phyloP scores from a whole-genome alignment of 2,113 vertebrate genomes.

The Chloropsis cyanopogon region DNA sequence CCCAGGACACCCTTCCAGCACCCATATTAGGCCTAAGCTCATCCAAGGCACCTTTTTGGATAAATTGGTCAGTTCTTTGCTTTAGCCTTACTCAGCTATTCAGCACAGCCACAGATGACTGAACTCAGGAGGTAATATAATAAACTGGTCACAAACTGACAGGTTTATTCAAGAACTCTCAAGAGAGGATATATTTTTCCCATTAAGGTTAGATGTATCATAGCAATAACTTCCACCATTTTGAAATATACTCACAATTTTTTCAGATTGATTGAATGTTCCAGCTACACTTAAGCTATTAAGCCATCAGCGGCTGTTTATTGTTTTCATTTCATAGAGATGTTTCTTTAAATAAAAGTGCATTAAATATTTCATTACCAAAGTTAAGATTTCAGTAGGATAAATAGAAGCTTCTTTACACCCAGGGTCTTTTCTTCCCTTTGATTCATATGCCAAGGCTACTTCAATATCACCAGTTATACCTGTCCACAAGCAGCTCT shows the following conservation, averaged over 20 bases:
- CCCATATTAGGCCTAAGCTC: background rate
- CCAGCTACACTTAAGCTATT: background rate
- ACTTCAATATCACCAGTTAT: background rate
- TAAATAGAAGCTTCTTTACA: background rate
- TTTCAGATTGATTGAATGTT: background rate
- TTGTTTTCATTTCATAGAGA: conserved; percentile 22
- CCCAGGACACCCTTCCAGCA: background rate
- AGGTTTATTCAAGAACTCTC: background rate
- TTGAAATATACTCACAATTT: background rate
- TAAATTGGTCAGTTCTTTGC: background rate
- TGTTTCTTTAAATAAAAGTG: background rate
- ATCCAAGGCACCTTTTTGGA: background rate
- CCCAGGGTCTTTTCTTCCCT: background rate
- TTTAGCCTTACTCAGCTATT: background rate
- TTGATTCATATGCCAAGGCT: background rate
- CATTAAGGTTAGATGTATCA: background rate
- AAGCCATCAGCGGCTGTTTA: conserved; percentile 34
- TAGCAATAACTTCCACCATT: background rate
- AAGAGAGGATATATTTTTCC: background rate
- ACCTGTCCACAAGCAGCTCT: background rate
- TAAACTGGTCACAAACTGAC: background rate
- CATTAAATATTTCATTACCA: background rate
- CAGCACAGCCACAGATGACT: background rate
- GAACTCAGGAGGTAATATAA: background rate
- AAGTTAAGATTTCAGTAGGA: background rate